A percentile compares a stretch with the other conserved stretches of the same genome.
These are phyloP conservation scores for Etheostoma spectabile DNA, from an alignment of 2,113 vertebrate species.

Conservation along the genomic window DNA sequence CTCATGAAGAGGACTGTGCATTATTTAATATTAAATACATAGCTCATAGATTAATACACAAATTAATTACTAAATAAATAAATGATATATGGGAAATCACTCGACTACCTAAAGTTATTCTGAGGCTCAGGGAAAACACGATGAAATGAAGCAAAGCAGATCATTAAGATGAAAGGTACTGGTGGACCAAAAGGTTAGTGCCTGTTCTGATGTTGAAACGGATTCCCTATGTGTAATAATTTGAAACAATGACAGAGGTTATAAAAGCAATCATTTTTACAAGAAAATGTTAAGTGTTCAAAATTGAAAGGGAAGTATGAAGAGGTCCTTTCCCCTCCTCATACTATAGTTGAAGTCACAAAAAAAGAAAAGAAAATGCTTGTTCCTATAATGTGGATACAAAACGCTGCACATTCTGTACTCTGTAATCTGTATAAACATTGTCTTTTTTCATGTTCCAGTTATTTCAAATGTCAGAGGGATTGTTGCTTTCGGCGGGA, in stretches of 20 bases:
- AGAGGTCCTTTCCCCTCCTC: constrained; percentile 41
- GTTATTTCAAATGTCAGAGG: constrained; percentile 77
- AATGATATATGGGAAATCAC: constrained; percentile 89
- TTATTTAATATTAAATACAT: constrained; percentile 89
- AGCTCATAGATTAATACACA: constrained; percentile 87
- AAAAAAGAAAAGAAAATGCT: constrained; percentile 37
- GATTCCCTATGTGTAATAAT: constrained; percentile 50
- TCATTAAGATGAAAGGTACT: constrained; percentile 32
- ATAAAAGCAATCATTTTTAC: constrained; percentile 69
- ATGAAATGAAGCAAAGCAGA: constrained; percentile 48
- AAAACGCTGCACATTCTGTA: constrained; percentile 75
- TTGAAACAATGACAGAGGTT: constrained; percentile 57
- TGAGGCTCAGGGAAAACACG: constrained; percentile 86
- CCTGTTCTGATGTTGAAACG: constrained; percentile 57
- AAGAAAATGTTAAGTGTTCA: constrained; percentile 47
- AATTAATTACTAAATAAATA: constrained; percentile 89
- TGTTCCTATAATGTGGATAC: constrained; percentile 73
- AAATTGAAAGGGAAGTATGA: constrained; percentile 31
- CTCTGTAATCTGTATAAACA: constrained; percentile 77
- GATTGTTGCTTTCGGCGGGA: constrained; percentile 64
- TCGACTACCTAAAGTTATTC: constrained; percentile 85
- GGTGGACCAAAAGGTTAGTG: constrained; percentile 65
- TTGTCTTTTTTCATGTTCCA: constrained; percentile 77
- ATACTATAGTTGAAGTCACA: constrained; percentile 45
- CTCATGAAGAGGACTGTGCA: constrained; percentile 82